Evolutionary conservation across 1,140 invertebrate species (phyloP).

Genomic region (Arctopsyche grandis): DNA sequence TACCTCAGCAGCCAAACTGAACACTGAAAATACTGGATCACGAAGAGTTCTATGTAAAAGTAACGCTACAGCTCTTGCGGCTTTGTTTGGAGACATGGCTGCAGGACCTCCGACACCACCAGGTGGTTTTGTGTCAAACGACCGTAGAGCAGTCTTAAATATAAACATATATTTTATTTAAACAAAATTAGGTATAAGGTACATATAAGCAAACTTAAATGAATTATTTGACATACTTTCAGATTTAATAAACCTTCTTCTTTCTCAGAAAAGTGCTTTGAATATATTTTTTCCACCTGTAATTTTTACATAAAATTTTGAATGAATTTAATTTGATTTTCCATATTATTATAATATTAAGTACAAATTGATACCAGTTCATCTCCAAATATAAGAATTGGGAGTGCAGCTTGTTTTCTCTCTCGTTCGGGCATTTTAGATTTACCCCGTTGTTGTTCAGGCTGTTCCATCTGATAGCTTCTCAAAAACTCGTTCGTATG

Average conservation of each 20-base stretch:
- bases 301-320: conserved; percentile 35
- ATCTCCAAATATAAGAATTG: conserved; percentile 90
- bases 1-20: conserved; percentile 81
- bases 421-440: conserved; percentile 87
- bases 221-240: conserved; percentile 38
- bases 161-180: not conserved
- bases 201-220: not conserved
- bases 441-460: conserved; percentile 64
- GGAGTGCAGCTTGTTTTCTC: conserved; percentile 87
- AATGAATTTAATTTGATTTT: not conserved
- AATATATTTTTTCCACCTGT: conserved; percentile 92
- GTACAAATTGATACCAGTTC: conserved; percentile 71
- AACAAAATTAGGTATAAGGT: no score
- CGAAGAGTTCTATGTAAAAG: conserved; percentile 80
- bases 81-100: conserved; percentile 72
- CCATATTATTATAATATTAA: not conserved
- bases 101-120: conserved; percentile 60
- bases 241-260: conserved; percentile 81
- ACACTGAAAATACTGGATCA: conserved; percentile 88
- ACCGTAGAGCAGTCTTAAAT: conserved; percentile 72
- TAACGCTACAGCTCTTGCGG: conserved; percentile 79
- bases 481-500: conserved; percentile 82
- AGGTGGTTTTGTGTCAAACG: conserved; percentile 64
- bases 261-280: conserved; percentile 91
- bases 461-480: conserved; percentile 72